These are phyloP conservation scores for Perca schrenkii DNA, from an alignment of 2,113 vertebrate genomes.

Conservation along the genomic window DNA sequence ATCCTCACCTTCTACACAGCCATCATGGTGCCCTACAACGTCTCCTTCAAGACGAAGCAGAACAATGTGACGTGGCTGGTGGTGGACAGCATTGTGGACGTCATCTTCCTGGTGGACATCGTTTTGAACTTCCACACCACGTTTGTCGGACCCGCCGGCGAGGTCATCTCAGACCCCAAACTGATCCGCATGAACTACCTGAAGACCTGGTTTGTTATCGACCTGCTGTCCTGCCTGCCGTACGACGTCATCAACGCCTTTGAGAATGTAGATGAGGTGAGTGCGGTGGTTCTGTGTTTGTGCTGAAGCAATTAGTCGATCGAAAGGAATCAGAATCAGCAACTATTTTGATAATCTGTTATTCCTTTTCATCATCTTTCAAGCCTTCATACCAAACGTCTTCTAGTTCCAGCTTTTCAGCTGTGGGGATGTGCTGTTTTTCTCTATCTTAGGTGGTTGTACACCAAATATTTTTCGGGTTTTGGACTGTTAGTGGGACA, in stretches of 20 bases:
- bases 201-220: conserved; percentile 99
- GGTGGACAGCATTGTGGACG: conserved; percentile 98
- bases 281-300: conserved; percentile 58
- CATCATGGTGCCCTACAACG: conserved; percentile 99
- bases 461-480: background rate
- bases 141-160: conserved; percentile 96
- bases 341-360: too few relatives aligned
- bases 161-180: conserved; percentile 99
- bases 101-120: conserved; percentile 99
- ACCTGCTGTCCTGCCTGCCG: conserved; percentile 97
- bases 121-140: conserved; percentile 99
- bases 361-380: background rate
- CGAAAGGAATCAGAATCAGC: too few relatives aligned
- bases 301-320: too few relatives aligned
- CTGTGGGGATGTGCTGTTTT: background rate
- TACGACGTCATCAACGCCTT: conserved; percentile 99
- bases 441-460: background rate
- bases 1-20: conserved; percentile 99
- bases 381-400: background rate
- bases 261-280: conserved; percentile 99
- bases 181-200: conserved; percentile 99
- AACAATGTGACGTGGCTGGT: conserved; percentile 99
- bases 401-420: background rate
- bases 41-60: conserved; percentile 99
- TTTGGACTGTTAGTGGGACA: background rate